Base-by-base conservation (phyloP, 1,140 invertebrate species). In the Matsumurasca onukii region DNA sequence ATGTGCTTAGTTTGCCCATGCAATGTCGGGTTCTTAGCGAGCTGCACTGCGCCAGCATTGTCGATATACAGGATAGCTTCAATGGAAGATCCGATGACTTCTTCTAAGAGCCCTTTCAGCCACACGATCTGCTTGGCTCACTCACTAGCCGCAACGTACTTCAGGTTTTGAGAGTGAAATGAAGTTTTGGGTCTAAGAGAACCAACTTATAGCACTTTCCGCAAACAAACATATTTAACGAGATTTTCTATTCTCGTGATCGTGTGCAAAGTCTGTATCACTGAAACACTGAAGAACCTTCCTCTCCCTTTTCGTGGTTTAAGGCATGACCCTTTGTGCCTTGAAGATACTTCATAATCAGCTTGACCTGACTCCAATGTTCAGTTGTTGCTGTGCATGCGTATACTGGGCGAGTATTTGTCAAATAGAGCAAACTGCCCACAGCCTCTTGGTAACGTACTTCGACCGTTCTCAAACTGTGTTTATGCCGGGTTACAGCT, bases 111-210 rank as follows among this genome's bases (percentile, higher is more conserved):
- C n/a, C n/a, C 39, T 12, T 68, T 75, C 0, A 82, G 48, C 76
- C 77, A 81, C 15, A 81, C 67, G 1, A 76, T 55, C 62, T 73
- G 81, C 79, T 70, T 77, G 20, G 78, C 73, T 52, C 70, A 78
- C 70, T 80, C 76, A 66, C 75, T 78, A 13, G 78, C 76, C 15
- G 79, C 79, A 1, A 82, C 75, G 66, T 81, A 76, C 72, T 76
- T 83, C 80, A 24, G 76, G 78, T 5, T 77, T 77, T 39, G 71
- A 74, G 5, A 74, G 24, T 15, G 69, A 66, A 0, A 76, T 71
- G 1, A 9, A 76, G 1, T 45, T 39, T 73, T 80, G 78, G 45
- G 74, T 74, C 57, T 75, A 72, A 12, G 73, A 74, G n/a, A 69
- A 71, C 79, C 77, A 80, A 2, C 72, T 49, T 20, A 78, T 31